These are phyloP conservation scores for Pammene fasciana DNA, from an alignment of 2,888 invertebrate species.

Conservation along the genomic window DNA sequence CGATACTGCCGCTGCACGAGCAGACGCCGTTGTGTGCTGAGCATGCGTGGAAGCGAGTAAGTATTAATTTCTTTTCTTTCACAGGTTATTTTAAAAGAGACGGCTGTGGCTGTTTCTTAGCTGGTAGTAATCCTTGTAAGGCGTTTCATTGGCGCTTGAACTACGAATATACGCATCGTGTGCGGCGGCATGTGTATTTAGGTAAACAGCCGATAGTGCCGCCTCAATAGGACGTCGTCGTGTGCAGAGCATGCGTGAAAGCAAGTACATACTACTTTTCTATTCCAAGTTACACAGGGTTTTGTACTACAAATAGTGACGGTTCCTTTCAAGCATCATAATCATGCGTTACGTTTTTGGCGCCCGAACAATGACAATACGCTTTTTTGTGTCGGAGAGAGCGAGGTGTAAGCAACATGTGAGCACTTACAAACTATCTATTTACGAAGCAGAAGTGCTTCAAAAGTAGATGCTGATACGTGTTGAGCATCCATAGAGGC, in stretches of 20 bases:
- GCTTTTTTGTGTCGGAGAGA: constrained; percentile 76
- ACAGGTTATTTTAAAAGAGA: too few relatives aligned
- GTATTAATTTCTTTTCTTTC: neutral
- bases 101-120: neutral
- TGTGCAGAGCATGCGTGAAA: too few relatives aligned
- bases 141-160: too few relatives aligned
- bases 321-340: constrained; percentile 70
- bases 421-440: too few relatives aligned
- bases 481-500: too few relatives aligned
- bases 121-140: neutral
- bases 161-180: constrained; percentile 72
- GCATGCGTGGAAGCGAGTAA: constrained; percentile 90
- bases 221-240: constrained; percentile 83
- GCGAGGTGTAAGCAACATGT: constrained; percentile 70
- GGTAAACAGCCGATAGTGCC: constrained; percentile 76
- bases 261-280: too few relatives aligned
- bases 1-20: constrained; percentile 72
- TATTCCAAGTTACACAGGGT: too few relatives aligned
- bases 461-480: too few relatives aligned
- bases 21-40: constrained; percentile 93
- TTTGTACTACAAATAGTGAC: too few relatives aligned
- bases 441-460: too few relatives aligned
- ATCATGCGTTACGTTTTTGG: constrained; percentile 80
- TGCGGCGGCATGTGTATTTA: constrained; percentile 67
- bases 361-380: constrained; percentile 90